Evolutionary conservation across 1,140 invertebrate species (phyloP).

Genomic region (Pogonomyrmex californicus): DNA sequence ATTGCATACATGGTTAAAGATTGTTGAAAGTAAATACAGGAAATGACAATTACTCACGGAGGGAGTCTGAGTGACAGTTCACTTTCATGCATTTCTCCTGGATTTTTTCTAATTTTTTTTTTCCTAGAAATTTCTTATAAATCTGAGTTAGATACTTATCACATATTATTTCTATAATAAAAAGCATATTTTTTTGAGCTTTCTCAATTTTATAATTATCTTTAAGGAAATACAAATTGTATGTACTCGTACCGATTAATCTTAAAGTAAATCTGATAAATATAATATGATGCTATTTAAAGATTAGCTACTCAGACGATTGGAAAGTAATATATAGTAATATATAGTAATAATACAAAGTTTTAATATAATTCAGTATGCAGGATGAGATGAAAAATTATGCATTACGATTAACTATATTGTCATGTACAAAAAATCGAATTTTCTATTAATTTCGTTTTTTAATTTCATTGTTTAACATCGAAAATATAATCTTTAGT

Average conservation of each 20-base stretch:
- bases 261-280: neutral
- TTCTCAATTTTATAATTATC: neutral
- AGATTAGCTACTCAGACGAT: neutral
- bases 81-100: conserved; percentile 5
- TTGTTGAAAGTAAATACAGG: conserved; percentile 46
- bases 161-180: neutral
- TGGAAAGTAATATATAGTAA: conserved; percentile 3
- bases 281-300: neutral
- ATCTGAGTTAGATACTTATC: neutral
- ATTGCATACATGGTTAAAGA: neutral
- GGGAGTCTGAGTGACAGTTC: conserved; percentile 21
- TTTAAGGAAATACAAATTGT: neutral
- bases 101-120: conserved; percentile 37
- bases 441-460: too few species aligned
- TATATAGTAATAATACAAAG: neutral
- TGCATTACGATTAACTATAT: neutral
- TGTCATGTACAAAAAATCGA: neutral
- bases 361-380: neutral
- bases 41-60: conserved; percentile 24
- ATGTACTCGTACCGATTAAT: neutral
- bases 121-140: conserved; percentile 18
- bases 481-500: neutral
- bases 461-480: neutral
- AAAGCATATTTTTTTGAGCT: neutral
- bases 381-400: neutral